A percentile compares a stretch with the other conserved stretches of the same genome.
phyloP scores from a whole-genome alignment of 2,113 vertebrate species.

The Formicarius rufipectus region DNA sequence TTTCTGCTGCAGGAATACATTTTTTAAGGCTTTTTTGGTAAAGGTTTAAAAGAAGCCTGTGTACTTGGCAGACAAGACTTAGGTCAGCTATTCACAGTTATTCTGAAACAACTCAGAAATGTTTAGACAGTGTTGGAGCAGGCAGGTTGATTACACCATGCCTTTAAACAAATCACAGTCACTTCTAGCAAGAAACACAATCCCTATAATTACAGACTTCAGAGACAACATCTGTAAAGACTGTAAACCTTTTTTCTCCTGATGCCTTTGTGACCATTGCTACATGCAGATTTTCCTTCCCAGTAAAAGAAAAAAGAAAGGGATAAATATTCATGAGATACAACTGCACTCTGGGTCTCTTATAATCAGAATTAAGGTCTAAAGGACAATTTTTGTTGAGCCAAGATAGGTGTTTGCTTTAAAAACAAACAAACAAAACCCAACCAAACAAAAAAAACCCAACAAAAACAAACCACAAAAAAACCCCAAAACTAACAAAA shows the following conservation, averaged over 20 bases:
- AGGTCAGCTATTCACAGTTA: background rate
- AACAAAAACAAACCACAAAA: too few species aligned
- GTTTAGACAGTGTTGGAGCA: background rate
- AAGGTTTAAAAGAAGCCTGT: background rate
- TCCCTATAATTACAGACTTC: background rate
- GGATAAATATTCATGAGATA: background rate
- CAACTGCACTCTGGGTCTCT: background rate
- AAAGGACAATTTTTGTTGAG: background rate
- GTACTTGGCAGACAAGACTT: background rate
- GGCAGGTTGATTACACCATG: slow-evolving; percentile 3
- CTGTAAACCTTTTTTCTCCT: background rate
- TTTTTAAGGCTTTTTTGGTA: background rate
- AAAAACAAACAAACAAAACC: too few species aligned
- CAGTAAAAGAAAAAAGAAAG: background rate
- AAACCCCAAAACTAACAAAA: too few species aligned
- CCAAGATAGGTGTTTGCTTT: background rate
- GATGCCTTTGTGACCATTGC: background rate
- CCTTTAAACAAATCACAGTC: slow-evolving; percentile 15
- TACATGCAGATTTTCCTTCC: background rate
- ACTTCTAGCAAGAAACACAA: background rate
- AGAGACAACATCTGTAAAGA: background rate
- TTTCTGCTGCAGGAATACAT: background rate
- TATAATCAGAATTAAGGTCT: background rate
- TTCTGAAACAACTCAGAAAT: background rate
- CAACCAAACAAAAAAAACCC: too few species aligned